Percentiles rank a stretch among this genome's conserved stretches.
Conservation (phyloP, 92 coral and sea anemone species). For the Paramuricea clavata region DNA sequence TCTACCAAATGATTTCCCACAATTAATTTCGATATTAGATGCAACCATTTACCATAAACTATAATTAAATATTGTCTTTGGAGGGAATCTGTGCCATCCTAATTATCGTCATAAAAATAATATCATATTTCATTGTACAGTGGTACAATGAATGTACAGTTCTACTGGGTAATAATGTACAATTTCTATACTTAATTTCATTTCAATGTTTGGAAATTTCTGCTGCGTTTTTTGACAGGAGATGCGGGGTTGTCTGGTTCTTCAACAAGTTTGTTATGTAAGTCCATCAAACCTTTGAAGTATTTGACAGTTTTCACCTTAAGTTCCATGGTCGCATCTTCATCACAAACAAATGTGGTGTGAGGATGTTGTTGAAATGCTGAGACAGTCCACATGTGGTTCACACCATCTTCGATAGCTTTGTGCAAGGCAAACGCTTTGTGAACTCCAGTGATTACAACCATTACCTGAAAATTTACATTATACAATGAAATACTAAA, state of each 20-base stretch:
- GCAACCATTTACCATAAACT: too few species aligned
- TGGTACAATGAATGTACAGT: background rate
- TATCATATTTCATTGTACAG: background rate
- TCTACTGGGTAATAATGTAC: background rate
- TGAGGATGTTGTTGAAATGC: slow-evolving; percentile 97
- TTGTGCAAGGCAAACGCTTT: slow-evolving; percentile 91
- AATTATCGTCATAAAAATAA: background rate
- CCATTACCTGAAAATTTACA: slow-evolving; percentile 79
- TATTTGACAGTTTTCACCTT: slow-evolving; percentile 96
- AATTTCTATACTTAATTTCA: background rate
- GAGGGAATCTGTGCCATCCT: background rate
- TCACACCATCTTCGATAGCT: slow-evolving; percentile 93
- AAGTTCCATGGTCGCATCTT: slow-evolving; percentile 97
- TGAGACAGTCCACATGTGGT: slow-evolving; percentile 97
- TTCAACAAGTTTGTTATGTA: slow-evolving; percentile 93
- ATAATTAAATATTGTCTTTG: background rate
- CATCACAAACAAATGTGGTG: slow-evolving; percentile 92
- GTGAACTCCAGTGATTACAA: slow-evolving; percentile 89
- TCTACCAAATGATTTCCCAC: background rate
- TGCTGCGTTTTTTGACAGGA: slow-evolving; percentile 43
- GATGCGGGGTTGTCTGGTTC: slow-evolving; percentile 90
- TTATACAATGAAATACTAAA: background rate
- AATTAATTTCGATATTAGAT: too few species aligned
- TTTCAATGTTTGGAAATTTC: slow-evolving; percentile 12
- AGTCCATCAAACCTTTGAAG: slow-evolving; percentile 96